phyloP scores from a whole-genome alignment of 2,888 invertebrate genomes.

The Poecilobothrus nobilitatus region DNA sequence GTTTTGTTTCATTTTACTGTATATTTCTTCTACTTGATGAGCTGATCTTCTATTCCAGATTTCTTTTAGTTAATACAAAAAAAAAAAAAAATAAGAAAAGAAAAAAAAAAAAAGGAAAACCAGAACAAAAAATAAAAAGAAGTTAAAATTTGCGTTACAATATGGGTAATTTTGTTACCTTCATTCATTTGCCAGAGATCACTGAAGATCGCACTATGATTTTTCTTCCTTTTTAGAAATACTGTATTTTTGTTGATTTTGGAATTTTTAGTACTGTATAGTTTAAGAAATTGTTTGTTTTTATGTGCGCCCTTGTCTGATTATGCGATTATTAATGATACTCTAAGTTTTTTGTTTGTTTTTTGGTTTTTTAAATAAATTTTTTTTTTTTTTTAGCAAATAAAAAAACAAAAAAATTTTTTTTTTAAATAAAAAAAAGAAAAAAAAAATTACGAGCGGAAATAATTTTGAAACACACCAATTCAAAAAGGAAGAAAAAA shows the following conservation, averaged over 20 bases:
- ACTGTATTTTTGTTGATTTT: slow-evolving; percentile 19
- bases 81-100: not conserved
- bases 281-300: slow-evolving; percentile 20
- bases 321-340: slow-evolving; percentile 30
- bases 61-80: not conserved
- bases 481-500: not conserved
- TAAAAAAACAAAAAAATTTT: not conserved
- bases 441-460: not conserved
- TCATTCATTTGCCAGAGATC: not conserved
- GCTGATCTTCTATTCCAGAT: not conserved
- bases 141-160: not conserved
- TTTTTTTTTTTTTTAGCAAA: slow-evolving; percentile 13
- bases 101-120: not conserved
- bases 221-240: not conserved
- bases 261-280: slow-evolving; percentile 21
- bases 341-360: slow-evolving; percentile 14
- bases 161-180: not conserved
- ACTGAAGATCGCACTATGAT: not conserved
- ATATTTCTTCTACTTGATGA: not conserved
- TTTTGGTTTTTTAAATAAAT: not conserved
- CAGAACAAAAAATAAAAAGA: no score
- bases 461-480: not conserved
- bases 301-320: slow-evolving; percentile 28
- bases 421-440: not conserved
- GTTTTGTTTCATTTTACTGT: no score